Base-by-base conservation (phyloP, 2,797 vertebrate genomes). In the Sebastes trivittatus region DNA sequence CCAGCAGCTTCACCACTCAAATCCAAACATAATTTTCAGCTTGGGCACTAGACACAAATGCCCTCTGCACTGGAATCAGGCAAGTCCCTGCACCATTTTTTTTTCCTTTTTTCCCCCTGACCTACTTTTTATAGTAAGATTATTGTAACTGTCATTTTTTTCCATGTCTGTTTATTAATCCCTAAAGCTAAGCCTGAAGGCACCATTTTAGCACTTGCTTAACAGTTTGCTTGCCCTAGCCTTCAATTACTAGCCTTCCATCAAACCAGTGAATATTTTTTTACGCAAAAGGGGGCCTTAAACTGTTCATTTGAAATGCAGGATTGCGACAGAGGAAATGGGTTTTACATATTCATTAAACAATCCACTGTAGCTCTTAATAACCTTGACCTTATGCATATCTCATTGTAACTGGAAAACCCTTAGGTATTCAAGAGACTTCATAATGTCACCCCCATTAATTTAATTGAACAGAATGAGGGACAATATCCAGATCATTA, bases 121-220 rank as follows among this genome's bases (percentile, higher is more conserved):
- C 95, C 96, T 95, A 96, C 89, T 96, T 96, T 93, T 93, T 87
- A 90, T 88, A 89, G 92, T 93, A 93, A 95, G 95, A 96, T 96
- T 95, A 95, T 94, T 94, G 92, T 94, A 95, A 94, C 94, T 94
- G 93, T 94, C 93, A 93, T 94, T 94, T 95, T 70, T 94, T 92
- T 84, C 83, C 91, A 92, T 95, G 95, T 95, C 93, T 94, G 93
- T 95, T 94, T 95, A 95, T 95, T 95, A 96, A 96, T 96, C 94
- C 95, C 91, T 80, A 89, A 84, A 94, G 93, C 93, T 94, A 92
- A 95, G 90, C 93, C 93, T 36, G 84, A 87, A 92, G 93, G 92
- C 87, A 93, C 85, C 89, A 82, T 95, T 95, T 95, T 91, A 91
- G 92, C 89, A 88, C 91, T 92, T 90, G 79, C 93, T 94, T 90